phyloP scores from a whole-genome alignment of 2,113 vertebrate species.

The Mormoops blainvillei region DNA sequence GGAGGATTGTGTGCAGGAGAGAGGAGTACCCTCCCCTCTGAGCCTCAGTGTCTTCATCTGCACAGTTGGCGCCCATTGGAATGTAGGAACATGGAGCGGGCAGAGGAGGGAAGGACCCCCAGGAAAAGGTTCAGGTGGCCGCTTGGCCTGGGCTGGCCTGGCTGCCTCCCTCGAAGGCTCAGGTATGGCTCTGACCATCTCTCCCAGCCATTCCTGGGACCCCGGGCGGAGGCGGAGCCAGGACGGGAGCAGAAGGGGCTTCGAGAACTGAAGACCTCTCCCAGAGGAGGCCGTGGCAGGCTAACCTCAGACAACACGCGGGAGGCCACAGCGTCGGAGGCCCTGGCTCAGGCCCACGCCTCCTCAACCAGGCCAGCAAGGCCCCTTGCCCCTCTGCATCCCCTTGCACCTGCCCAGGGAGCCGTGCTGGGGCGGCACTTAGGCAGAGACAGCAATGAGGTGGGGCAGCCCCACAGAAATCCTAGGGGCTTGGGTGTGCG shows the following conservation, averaged over 20 bases:
- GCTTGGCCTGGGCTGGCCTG: background rate
- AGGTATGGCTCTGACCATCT: background rate
- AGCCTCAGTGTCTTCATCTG: background rate
- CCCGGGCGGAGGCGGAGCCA: background rate
- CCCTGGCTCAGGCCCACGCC: background rate
- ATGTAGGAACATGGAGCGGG: no score
- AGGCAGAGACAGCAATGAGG: background rate
- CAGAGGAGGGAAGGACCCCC: no score
- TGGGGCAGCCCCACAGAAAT: background rate
- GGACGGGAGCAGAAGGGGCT: background rate
- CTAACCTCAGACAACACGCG: background rate
- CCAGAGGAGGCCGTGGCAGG: background rate
- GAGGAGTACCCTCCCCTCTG: background rate
- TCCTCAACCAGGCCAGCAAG: background rate
- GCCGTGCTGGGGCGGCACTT: background rate
- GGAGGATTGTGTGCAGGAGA: background rate
- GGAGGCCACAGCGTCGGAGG: no score
- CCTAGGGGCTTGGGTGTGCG: rapidly evolving
- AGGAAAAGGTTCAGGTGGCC: background rate
- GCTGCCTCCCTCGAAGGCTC: background rate
- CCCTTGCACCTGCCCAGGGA: background rate
- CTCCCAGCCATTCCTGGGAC: background rate
- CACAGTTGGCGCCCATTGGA: background rate
- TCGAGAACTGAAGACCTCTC: background rate
- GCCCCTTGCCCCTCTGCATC: background rate